phyloP scores from a whole-genome alignment of 2,888 invertebrate genomes.

The Loripinus fragilis region DNA sequence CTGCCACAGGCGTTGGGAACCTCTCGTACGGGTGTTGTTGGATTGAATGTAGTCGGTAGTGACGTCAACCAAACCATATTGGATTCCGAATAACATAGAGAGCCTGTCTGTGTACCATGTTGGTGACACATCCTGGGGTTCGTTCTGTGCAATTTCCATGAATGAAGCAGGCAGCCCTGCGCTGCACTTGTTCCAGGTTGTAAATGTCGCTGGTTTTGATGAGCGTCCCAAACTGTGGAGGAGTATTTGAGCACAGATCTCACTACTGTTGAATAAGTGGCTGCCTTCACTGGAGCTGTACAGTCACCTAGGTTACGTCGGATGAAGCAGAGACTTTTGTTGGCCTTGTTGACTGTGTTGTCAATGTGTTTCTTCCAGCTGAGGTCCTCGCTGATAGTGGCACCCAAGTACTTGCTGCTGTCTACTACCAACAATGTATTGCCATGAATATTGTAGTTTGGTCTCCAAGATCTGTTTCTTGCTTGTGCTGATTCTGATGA shows the following conservation, averaged over 20 bases:
- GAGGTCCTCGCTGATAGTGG: too few relatives aligned
- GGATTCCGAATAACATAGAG: not conserved
- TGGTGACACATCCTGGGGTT: not conserved
- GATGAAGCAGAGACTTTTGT: too few relatives aligned
- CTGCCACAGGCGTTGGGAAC: not conserved
- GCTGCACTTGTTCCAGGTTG: not conserved
- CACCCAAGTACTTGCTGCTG: too few relatives aligned
- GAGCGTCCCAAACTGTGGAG: not conserved
- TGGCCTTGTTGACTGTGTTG: too few relatives aligned
- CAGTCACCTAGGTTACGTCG: too few relatives aligned
- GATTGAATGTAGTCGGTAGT: not conserved
- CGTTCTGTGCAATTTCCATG: not conserved
- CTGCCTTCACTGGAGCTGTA: too few relatives aligned
- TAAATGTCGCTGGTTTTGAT: not conserved
- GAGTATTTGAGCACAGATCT: not conserved
- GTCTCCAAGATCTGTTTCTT: too few relatives aligned
- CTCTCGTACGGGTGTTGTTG: not conserved
- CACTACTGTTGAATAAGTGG: not conserved
- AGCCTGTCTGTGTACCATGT: not conserved
- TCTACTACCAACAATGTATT: too few relatives aligned
- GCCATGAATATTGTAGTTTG: too few relatives aligned
- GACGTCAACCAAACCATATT: not conserved
- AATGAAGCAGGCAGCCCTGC: not conserved
- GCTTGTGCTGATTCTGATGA: too few relatives aligned
- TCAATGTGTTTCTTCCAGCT: too few relatives aligned